A percentile compares a stretch with the other conserved stretches of the same genome.
phyloP scores from a whole-genome alignment of 2,797 vertebrate genomes.

The Perodicticus potto region DNA sequence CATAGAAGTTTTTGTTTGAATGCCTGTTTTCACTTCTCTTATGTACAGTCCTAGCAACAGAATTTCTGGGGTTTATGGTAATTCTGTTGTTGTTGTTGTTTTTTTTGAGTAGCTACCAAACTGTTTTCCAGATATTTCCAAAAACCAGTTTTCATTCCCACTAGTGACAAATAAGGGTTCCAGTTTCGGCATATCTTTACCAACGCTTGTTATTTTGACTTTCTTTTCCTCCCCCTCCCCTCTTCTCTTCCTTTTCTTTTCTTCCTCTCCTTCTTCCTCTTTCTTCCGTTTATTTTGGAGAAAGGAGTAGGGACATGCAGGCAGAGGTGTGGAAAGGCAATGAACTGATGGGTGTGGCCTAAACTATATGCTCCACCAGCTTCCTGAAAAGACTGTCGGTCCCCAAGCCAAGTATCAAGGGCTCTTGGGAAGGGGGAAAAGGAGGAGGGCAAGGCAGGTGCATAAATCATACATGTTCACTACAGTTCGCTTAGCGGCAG shows the following conservation, averaged over 20 bases:
- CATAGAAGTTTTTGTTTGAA: neutral
- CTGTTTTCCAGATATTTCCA: neutral
- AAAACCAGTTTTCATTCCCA: neutral
- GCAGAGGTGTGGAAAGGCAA: neutral
- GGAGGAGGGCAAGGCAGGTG: neutral
- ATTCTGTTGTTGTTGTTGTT: too few species aligned
- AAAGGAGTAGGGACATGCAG: neutral
- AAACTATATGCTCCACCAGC: neutral
- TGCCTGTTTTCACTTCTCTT: neutral
- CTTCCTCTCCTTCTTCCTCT: neutral
- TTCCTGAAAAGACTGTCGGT: neutral
- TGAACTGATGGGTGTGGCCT: neutral
- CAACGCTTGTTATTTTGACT: neutral
- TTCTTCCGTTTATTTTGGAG: neutral
- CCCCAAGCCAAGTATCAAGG: neutral
- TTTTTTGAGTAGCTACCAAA: neutral
- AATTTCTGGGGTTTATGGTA: neutral
- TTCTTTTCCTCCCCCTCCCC: neutral
- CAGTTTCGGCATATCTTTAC: neutral
- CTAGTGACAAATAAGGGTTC: neutral
- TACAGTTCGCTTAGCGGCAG: neutral
- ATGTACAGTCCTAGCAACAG: too few species aligned
- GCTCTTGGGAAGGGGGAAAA: neutral
- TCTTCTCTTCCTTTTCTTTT: too few species aligned
- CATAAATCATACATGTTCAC: too few species aligned